A percentile compares a stretch with the other conserved stretches of the same genome.
These are phyloP conservation scores for Drosophila simulans DNA, from an alignment of 1,140 invertebrate genomes.

Conservation along the genomic window DNA sequence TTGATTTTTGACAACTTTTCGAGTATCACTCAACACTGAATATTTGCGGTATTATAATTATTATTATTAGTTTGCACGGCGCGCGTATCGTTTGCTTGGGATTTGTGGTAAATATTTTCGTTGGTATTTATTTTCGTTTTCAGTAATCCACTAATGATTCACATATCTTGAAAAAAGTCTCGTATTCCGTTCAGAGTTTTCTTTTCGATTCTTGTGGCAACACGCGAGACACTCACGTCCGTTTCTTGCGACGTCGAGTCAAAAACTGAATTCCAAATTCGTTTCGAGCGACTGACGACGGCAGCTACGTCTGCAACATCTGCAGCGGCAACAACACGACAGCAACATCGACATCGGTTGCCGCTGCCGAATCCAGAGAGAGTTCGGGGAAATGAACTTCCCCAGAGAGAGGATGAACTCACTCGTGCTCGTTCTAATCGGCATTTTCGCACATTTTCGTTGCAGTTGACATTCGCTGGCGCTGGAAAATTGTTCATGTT, in stretches of 20 bases:
- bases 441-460: slow-evolving; percentile 2
- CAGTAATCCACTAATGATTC: slow-evolving; percentile 11
- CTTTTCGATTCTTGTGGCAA: slow-evolving; percentile 34
- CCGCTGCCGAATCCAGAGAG: slow-evolving; percentile 4
- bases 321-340: slow-evolving; percentile 15
- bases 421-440: slow-evolving; percentile 30
- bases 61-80: slow-evolving; percentile 32
- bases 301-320: slow-evolving; percentile 18
- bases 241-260: slow-evolving; percentile 61
- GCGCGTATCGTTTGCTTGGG: slow-evolving; percentile 15
- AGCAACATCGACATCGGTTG: slow-evolving; percentile 19
- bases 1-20: slow-evolving; percentile 13
- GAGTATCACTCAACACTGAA: slow-evolving; percentile 29
- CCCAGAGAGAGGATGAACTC: slow-evolving; percentile 11
- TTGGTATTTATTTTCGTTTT: slow-evolving; percentile 4
- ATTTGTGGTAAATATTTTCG: slow-evolving; percentile 29
- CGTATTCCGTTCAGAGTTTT: slow-evolving; percentile 57
- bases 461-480: slow-evolving; percentile 23
- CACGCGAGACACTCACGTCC: slow-evolving; percentile 69
- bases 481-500: slow-evolving; percentile 24
- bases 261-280: slow-evolving; percentile 68
- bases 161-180: slow-evolving; percentile 54
- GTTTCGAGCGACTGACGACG: slow-evolving; percentile 28
- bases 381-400: slow-evolving; percentile 22
- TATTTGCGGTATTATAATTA: slow-evolving; percentile 22